Base-by-base conservation (phyloP, 1,140 invertebrate species). In the Plectrocnemia conspersa region DNA sequence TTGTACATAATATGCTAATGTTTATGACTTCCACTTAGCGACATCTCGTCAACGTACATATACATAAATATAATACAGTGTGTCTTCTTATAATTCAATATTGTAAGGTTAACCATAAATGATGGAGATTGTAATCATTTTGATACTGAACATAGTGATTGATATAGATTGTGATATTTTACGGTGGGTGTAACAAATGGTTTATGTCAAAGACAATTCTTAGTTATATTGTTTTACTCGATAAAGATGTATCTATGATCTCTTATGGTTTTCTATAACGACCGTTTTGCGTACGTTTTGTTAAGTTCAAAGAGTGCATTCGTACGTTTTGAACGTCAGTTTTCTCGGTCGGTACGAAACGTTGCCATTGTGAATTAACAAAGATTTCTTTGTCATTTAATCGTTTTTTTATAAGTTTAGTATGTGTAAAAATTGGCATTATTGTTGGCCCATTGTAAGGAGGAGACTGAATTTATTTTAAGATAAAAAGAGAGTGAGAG, bases 391-490 rank as follows among this genome's bases (percentile, higher is more conserved):
- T n/a, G n/a, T n/a, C n/a, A n/a, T n/a, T n/a, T n/a, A n/a, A n/a
- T n/a, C n/a, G n/a, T n/a, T n/a, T n/a, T n/a, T n/a, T n/a, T n/a
- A n/a, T n/a, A n/a, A n/a, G n/a, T n/a, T n/a, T n/a, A n/a, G n/a
- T n/a, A n/a, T n/a, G n/a, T n/a, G n/a, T n/a, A n/a, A n/a, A n/a
- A n/a, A n/a, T n/a, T n/a, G n/a, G n/a, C 6, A 23, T 33, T 19
- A 16, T 33, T 48, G 47, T 18, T 16, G 45, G 45, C 55, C 59
- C 59, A 58, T 52, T 61, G 55, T 46, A 49, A 33, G 46, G 59
- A 54, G 59, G 55, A 61, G 59, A 61, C 59, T 61, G 59, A 61
- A 57, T 52, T 61, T 61, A 61, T 61, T 56, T 61, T 61, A 56
- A 57, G 58, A 46, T 42, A 45, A 42, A n/a, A 55, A 38, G 45